These are phyloP conservation scores for Drosophila repletoides DNA, from an alignment of 1,140 invertebrate species.

Conservation along the genomic window DNA sequence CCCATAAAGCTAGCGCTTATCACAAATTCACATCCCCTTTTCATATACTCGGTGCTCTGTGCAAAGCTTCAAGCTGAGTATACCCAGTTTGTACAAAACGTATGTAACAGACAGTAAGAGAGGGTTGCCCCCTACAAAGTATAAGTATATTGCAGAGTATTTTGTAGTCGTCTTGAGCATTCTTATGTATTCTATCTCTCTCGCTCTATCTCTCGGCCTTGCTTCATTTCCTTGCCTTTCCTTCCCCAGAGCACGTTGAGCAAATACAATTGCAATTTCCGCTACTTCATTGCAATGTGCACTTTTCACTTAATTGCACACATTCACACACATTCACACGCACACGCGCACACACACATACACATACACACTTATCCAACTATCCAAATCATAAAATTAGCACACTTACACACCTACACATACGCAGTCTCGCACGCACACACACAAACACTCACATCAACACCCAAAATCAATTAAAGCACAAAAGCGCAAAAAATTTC, in stretches of 20 bases:
- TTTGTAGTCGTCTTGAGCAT: neutral
- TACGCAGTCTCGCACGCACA: conserved; percentile 4
- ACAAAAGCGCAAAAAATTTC: conserved; percentile 60
- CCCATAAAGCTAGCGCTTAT: conserved; percentile 23
- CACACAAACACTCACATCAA: conserved; percentile 6
- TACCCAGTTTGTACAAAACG: too few species aligned
- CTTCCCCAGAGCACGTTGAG: conserved; percentile 8
- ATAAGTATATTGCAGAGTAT: too few species aligned
- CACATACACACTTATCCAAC: conserved; percentile 13
- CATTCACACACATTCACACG: conserved; percentile 30
- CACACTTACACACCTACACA: conserved; percentile 49
- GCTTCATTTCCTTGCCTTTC: neutral
- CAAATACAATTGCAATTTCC: conserved; percentile 67
- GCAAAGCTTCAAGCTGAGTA: too few species aligned
- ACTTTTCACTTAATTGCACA: conserved; percentile 77
- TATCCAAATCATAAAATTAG: conserved; percentile 67
- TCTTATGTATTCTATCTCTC: neutral
- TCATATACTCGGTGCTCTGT: too few species aligned
- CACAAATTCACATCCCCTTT: neutral
- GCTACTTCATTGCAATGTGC: conserved; percentile 56
- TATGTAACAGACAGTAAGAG: too few species aligned
- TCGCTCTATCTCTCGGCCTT: neutral
- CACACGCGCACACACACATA: conserved; percentile 6
- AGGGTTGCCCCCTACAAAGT: too few species aligned
- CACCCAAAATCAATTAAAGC: conserved; percentile 66